Conservation (phyloP, 2,888 invertebrate genomes). For the Polyommatus iphigenia region DNA sequence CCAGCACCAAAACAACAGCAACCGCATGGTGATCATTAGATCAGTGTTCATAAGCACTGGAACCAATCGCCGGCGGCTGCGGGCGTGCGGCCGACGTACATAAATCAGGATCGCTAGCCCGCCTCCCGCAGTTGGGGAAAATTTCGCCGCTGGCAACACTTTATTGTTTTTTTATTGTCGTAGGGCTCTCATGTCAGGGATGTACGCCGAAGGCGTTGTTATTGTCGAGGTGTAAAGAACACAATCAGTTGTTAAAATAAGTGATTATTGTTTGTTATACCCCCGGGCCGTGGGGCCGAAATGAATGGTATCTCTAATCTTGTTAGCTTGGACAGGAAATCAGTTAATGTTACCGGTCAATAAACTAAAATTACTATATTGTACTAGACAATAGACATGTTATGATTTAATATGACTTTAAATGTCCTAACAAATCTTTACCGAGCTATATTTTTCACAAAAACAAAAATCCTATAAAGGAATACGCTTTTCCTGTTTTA, state of each 20-base stretch:
- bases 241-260: background rate
- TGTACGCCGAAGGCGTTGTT: slow-evolving; percentile 8
- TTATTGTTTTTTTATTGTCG: slow-evolving; percentile 20
- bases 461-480: background rate
- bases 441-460: background rate
- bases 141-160: slow-evolving; percentile 26
- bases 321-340: background rate
- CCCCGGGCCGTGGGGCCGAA: background rate
- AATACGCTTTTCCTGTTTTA: background rate
- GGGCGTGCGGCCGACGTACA: slow-evolving; percentile 47
- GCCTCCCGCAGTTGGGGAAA: slow-evolving; percentile 36
- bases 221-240: background rate
- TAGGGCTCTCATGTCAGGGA: background rate
- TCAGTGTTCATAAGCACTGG: slow-evolving; percentile 21
- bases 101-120: slow-evolving; percentile 49
- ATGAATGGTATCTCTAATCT: background rate
- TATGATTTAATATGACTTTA: no score
- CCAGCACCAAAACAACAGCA: slow-evolving; percentile 43
- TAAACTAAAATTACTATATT: background rate
- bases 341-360: background rate
- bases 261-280: background rate
- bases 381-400: background rate
- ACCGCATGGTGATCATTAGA: slow-evolving; percentile 46
- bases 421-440: background rate
- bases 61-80: slow-evolving; percentile 39